Base-by-base conservation (phyloP, 2,888 invertebrate species). In the Noctuana brunneofusca region DNA sequence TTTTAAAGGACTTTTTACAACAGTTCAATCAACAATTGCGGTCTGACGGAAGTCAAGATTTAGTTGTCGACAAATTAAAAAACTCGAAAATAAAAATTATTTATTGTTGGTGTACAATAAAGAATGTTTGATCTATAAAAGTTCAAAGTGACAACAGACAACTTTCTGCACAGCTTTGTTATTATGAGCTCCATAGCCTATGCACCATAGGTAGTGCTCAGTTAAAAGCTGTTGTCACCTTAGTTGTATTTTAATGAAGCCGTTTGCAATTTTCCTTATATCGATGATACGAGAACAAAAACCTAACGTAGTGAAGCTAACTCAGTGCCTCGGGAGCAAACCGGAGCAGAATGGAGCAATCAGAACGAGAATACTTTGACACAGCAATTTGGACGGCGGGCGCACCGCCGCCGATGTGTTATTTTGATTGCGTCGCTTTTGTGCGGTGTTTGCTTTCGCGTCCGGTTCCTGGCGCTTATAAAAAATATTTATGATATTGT, bases 271-370 rank as follows among this genome's bases (percentile, higher is more conserved):
- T 71, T 71, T 71, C 69, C 69, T 72, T 70, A 71, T 74, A 76
- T 75, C 74, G 76, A 75, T 75, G 79, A 80, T 79, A 83, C 81
- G 80, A 78, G 81, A 81, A 79, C 73, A 81, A 81, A 84, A 81
- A 83, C 75, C 74, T 72, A 76, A 79, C 76, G 76, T 77, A 79
- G 78, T 75, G 72, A 71, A 74, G 71, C 67, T 72, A 72, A 71
- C 71, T 72, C 75, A 78, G 74, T 78, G 81, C 77, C 75, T 73
- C 74, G 77, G 78, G 76, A 83, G 79, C 79, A 86, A 85, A 89
- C 87, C 86, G 79, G 85, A 85, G 85, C 79, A 87, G 86, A 89
- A 89, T 86, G 79, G 85, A 86, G 86, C 88, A 90, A 90, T 89
- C 89, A 88, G 81, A 77, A 83, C 79, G 83, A 81, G 84, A 85